These are phyloP conservation scores for Protophormia terraenovae DNA, from an alignment of 2,888 invertebrate species.

Conservation along the genomic window DNA sequence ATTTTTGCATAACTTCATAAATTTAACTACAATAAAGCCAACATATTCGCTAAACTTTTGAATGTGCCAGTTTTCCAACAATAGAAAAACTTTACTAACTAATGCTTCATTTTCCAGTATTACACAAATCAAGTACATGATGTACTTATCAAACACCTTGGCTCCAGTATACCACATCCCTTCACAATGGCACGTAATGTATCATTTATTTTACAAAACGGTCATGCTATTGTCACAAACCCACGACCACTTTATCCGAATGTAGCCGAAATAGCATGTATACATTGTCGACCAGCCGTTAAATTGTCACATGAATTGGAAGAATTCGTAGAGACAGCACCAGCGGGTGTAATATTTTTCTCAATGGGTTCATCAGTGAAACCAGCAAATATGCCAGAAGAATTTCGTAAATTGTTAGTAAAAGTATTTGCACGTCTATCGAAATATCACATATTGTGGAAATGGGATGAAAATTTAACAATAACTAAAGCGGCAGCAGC, in stretches of 20 bases:
- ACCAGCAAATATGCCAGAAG: conserved; percentile 88
- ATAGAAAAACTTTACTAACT: background rate
- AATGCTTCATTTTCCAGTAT: conserved; percentile 50
- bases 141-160: conserved; percentile 84
- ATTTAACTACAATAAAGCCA: too few relatives aligned
- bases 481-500: conserved; percentile 15
- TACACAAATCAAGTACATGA: conserved; percentile 81
- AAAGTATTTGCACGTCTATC: conserved; percentile 87
- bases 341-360: conserved; percentile 87
- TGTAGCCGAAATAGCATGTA: conserved; percentile 90
- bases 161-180: conserved; percentile 83
- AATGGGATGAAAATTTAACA: conserved; percentile 83
- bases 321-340: conserved; percentile 85
- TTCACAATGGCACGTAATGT: conserved; percentile 86
- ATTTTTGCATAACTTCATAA: too few relatives aligned
- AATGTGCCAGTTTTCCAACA: background rate
- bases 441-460: conserved; percentile 88
- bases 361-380: conserved; percentile 91
- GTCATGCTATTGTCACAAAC: conserved; percentile 88
- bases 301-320: conserved; percentile 85
- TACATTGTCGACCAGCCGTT: conserved; percentile 86
- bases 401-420: conserved; percentile 85
- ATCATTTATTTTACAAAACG: conserved; percentile 89
- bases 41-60: too few relatives aligned
- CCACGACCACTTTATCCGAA: conserved; percentile 88